Evolutionary conservation across 2,113 vertebrate species (phyloP).

Genomic region (Thalassarche chlororhynchos): DNA sequence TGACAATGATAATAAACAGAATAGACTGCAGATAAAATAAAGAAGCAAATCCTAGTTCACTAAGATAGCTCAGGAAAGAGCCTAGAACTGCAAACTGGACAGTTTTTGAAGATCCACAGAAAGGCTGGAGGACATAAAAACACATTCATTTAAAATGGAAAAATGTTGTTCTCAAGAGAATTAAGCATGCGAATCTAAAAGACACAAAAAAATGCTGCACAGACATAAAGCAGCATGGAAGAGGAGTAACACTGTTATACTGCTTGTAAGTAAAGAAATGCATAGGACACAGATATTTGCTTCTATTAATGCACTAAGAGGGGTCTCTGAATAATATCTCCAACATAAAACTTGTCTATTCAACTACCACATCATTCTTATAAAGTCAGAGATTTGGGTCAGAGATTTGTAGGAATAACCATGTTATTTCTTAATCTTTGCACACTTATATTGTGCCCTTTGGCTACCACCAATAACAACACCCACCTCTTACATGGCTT

Average conservation of each 20-base stretch:
- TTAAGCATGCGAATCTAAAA: neutral
- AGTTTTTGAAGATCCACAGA: conserved; percentile 5
- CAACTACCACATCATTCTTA: neutral
- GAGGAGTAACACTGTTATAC: neutral
- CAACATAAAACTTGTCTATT: neutral
- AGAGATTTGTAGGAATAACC: neutral
- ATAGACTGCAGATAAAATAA: neutral
- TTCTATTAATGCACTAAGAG: neutral
- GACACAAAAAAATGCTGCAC: neutral
- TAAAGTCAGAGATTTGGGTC: neutral
- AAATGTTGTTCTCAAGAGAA: neutral
- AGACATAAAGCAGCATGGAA: neutral
- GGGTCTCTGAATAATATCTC: neutral
- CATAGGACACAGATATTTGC: neutral
- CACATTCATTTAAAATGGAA: neutral
- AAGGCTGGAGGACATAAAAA: neutral
- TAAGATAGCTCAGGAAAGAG: neutral
- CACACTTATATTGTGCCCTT: neutral
- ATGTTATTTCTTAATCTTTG: neutral
- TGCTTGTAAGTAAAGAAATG: neutral
- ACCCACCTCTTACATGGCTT: neutral
- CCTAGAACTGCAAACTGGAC: neutral
- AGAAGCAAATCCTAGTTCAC: neutral
- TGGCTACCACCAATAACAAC: neutral
- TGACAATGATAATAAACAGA: neutral